A percentile compares a stretch with the other conserved stretches of the same genome.
Evolutionary conservation across 2,888 invertebrate genomes (phyloP).

Genomic region (Iselma pallidipennis): DNA sequence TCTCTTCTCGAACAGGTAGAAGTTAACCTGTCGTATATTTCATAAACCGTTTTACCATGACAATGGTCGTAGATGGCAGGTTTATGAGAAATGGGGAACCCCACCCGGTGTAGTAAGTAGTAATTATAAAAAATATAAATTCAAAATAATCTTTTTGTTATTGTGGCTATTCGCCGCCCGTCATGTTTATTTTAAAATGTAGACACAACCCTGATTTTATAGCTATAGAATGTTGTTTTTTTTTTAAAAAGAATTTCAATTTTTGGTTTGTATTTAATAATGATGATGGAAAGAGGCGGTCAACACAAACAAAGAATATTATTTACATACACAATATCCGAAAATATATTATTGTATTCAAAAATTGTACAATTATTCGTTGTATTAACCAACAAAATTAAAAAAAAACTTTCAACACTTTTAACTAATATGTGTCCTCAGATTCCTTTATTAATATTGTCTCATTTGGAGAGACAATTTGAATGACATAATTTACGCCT

Average conservation of each 20-base stretch:
- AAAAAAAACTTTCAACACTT: no score
- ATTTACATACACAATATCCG: no score
- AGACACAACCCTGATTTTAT: constrained; percentile 35
- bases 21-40: constrained; percentile 41
- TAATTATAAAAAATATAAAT: constrained; percentile 43
- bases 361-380: no score
- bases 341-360: no score
- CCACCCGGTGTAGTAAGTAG: constrained; percentile 34
- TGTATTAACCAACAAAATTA: no score
- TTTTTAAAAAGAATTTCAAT: constrained; percentile 33
- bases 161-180: constrained; percentile 31
- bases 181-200: constrained; percentile 37
- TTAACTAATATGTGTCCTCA: no score
- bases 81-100: constrained; percentile 39
- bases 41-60: constrained; percentile 44
- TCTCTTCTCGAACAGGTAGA: constrained; percentile 25
- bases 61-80: constrained; percentile 38
- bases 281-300: no score
- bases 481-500: constrained; percentile 26
- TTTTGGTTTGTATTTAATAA: constrained; percentile 5
- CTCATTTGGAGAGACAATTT: neutral
- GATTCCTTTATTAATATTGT: neutral
- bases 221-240: constrained; percentile 30
- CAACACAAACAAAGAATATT: no score
- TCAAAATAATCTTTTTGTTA: constrained; percentile 35